Evolutionary conservation across 2,113 vertebrate genomes (phyloP), one percentile per base, ranked within the genome.

Genomic region (Cavia aperea): DNA sequence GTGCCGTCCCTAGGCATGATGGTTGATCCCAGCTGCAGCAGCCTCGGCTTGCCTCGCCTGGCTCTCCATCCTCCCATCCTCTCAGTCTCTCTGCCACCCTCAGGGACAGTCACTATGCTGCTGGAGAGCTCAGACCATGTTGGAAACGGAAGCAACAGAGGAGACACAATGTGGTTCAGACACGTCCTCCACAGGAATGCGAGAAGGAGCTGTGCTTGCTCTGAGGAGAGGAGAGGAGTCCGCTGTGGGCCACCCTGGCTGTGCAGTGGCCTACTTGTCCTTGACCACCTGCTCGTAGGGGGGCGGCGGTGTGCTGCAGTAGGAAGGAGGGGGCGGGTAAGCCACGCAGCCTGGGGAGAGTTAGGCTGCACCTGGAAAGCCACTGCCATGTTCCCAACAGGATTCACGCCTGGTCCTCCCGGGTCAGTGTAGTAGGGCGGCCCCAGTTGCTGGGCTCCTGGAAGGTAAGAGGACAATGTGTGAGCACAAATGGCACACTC

Each of bases 231-330:
- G 93, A 96, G 94, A 96, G 92, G 88, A 96, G 94, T 88, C 73
- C 43, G 88, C 93, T 96, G 94, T 51, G 68, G 33, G 60, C n/a
- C 5, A 58, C 84, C 96, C 96, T 94, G 92, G 94, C 88, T 9
- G 2, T 1, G 49, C 33, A 14, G 75, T 18, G 29, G 75, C 75
- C 98, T 98, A 99, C 92, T 99, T 99, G 54, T 97, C 97, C 92
- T 98, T 98, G 96, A 99, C 98, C 94, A 99, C 98, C 97, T 99
- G 99, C 96, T 99, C 99, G 0, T 99, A 99, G 0, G 99, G 98
- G 0, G 99, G 99, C 1, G 99, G 99, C 0, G 99, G 99, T 2
- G 99, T 98, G 97, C 98, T 99, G 98, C 98, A 99, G 97, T 99
- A 99, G 84, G 99, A 99, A 0, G 99, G 99, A 6, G 99, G 99